Conservation (phyloP, 2,113 vertebrate genomes). For the Jaculus jaculus region DNA sequence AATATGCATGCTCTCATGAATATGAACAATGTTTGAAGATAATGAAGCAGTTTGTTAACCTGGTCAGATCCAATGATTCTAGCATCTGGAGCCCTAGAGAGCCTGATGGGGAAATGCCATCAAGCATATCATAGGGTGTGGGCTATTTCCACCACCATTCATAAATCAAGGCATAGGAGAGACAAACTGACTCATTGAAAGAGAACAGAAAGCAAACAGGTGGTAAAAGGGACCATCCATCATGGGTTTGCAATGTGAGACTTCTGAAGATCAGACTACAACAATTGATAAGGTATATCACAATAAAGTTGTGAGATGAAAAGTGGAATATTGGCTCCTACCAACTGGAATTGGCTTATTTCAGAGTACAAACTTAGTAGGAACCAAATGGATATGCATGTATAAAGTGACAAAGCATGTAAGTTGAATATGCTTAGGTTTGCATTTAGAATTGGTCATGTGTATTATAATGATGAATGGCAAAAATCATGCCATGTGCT, state of each 20-base stretch:
- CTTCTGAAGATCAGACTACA: neutral
- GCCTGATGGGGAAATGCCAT: neutral
- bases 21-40: neutral
- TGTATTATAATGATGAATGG: neutral
- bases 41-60: neutral
- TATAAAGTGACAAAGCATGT: neutral
- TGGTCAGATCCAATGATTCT: neutral
- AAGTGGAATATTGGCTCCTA: neutral
- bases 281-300: neutral
- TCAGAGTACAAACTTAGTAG: neutral
- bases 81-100: neutral
- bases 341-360: neutral
- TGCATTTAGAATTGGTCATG: neutral
- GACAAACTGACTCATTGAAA: neutral
- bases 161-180: neutral
- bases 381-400: neutral
- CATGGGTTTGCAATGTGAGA: neutral
- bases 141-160: neutral
- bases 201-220: neutral
- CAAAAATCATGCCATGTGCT: neutral
- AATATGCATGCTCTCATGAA: neutral
- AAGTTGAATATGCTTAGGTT: neutral
- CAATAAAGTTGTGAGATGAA: neutral
- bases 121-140: neutral
- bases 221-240: neutral